Evolutionary conservation across 2,888 invertebrate genomes (phyloP), one percentile per base, ranked within the genome.

Genomic region (Cistogaster globosa): DNA sequence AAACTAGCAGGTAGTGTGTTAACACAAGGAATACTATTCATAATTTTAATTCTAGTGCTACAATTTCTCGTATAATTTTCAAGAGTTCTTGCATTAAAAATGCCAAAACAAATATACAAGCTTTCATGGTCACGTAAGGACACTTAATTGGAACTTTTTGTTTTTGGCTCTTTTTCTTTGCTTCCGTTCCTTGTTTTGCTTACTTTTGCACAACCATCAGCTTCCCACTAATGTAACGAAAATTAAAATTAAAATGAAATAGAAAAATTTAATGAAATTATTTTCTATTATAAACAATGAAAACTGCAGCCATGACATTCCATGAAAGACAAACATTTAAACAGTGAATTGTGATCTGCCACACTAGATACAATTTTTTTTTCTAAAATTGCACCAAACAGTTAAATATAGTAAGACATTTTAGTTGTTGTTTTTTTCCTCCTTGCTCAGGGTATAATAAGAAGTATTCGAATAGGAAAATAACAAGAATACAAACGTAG

Each of bases 81-180:
- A n/a, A 38, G 63, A 45, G 20, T 2, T 16, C 45, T 78, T 78
- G 53, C 26, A 74, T 55, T 45, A 57, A 32, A 51, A 32, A 74
- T n/a, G 69, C 36, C 51, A 18, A 51, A 65, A 65, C 58, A n/a
- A 58, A 42, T 65, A 42, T 74, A 79, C 20, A 63, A 69, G 32
- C 51, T 78, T 83, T 79, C 72, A 84, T 75, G 71, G 80, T 76
- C 80, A 80, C 62, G 48, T 76, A 80, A 80, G 80, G 67, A 80
- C 72, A 72, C 79, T 74, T 65, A 45, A 67, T 45, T 76, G 18
- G 45, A 75, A 45, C 65, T 75, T 62, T 45, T 32, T 7, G 12
- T 55, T 65, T 75, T 62, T 62, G 22, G n/a, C n/a, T 18, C 55
- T 57, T 75, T 4, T 26, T 48, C 6, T 32, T 38, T 51, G 11